Evolutionary conservation across 1,140 invertebrate species (phyloP).

Genomic region (Drosophila nebulosa): DNA sequence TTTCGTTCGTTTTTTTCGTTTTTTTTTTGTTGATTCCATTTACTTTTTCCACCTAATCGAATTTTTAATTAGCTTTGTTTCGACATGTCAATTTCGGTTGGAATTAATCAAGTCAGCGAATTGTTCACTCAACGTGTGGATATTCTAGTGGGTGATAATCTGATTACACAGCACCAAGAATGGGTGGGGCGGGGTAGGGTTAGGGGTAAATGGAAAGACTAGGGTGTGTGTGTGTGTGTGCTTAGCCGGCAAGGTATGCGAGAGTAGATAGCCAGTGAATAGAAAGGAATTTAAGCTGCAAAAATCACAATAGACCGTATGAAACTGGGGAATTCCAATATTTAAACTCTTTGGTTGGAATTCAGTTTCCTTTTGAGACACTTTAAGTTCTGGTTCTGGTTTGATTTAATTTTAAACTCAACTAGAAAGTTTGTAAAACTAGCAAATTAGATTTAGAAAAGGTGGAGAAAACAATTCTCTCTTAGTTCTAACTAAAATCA

Average conservation of each 20-base stretch:
- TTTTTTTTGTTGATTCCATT: conserved; percentile 12
- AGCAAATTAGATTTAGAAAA: no score
- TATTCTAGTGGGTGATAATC: conserved; percentile 40
- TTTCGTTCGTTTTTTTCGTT: conserved; percentile 15
- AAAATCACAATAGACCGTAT: not conserved
- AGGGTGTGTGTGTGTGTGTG: not conserved
- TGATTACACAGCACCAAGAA: conserved; percentile 36
- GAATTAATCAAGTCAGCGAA: conserved; percentile 52
- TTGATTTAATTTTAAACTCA: no score
- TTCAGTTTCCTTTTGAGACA: no score
- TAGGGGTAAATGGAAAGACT: no score
- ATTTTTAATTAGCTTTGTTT: conserved; percentile 57
- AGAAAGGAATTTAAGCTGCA: not conserved
- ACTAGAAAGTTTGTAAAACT: no score
- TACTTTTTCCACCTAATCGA: conserved; percentile 40
- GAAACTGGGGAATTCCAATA: not conserved
- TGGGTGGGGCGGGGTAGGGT: no score
- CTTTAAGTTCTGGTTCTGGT: no score
- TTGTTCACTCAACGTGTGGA: conserved; percentile 6
- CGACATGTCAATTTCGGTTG: not conserved
- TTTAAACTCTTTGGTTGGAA: no score
- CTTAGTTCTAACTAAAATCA: no score
- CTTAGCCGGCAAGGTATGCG: not conserved
- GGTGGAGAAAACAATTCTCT: no score
- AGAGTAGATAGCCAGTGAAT: not conserved